Evolutionary conservation across 2,888 invertebrate genomes (phyloP).

Genomic region (Orthosia gracilis): DNA sequence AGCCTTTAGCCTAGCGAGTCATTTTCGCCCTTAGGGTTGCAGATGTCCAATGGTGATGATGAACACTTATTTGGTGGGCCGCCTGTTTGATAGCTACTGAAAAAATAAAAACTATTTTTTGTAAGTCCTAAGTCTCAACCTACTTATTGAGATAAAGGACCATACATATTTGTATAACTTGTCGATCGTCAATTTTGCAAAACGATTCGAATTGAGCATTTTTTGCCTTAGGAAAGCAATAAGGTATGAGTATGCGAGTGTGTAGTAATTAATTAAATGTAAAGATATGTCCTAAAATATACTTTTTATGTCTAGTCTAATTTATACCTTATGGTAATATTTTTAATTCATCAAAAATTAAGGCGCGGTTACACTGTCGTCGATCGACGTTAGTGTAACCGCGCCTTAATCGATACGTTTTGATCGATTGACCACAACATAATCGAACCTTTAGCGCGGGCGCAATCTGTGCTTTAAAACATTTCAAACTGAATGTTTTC

Average conservation of each 20-base stretch:
- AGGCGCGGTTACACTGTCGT: not conserved
- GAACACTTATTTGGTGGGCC: too few species aligned
- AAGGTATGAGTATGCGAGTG: not conserved
- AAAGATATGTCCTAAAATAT: conserved; percentile 46
- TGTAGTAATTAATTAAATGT: not conserved
- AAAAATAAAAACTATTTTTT: too few species aligned
- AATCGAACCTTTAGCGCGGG: not conserved
- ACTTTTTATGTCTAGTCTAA: conserved; percentile 59
- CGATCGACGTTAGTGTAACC: not conserved
- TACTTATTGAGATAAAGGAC: not conserved
- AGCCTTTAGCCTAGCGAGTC: too few species aligned
- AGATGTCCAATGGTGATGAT: not conserved
- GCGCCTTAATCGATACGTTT: not conserved
- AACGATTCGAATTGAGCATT: not conserved
- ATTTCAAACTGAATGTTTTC: not conserved
- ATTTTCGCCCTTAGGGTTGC: not conserved
- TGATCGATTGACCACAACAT: not conserved
- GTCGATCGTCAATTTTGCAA: not conserved
- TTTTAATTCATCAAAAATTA: not conserved
- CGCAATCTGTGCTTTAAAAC: too few species aligned
- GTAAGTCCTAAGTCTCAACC: too few species aligned
- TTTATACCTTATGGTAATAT: conserved; percentile 12
- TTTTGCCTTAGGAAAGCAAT: conserved; percentile 42
- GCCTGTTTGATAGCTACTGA: too few species aligned
- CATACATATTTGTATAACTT: not conserved